Evolutionary conservation across 2,113 vertebrate species (phyloP), one percentile per base, ranked within the genome.

Genomic region (Oryzias curvinotus): DNA sequence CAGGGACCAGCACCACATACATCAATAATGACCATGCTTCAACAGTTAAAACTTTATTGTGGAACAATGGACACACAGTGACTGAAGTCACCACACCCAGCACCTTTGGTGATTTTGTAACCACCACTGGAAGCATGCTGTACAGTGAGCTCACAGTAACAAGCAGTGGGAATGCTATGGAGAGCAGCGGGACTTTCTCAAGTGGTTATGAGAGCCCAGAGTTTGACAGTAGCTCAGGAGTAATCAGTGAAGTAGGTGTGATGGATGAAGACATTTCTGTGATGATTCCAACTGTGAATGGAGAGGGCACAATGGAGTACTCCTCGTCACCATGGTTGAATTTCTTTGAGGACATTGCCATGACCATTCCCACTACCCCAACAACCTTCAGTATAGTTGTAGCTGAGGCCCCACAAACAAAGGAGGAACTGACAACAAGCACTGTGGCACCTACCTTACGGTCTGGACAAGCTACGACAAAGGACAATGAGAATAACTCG

Each of bases 401-500:
- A 12, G 4, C 28, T 14, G 51, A 51, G 13, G 26, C 77, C 47
- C 26, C 18, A 4, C 17, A 16, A 3, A 52, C 0, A 85, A 83
- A 61, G 87, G 78, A 76, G 17, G 81, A 87, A 79, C 85, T 91
- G 17, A 48, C 75, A 58, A 83, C 90, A 45, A 52, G 84, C 70
- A 51, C 85, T 63, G 57, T 59, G 49, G 81, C 57, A 21, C 59
- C 65, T 17, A 71, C 21, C 0, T 16, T 52, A 16, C 80, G 79
- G 36, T 70, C 82, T 65, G 51, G 77, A 50, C 91, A 80, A 14
- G 71, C 62, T 42, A 89, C 87, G 0, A 90, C 92, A 61, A 92
- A 94, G 8, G 93, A 73, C 55, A 91, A 86, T 0, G 93, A 96
- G 25, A 92, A 89, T 75, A 99, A 98, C 6, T 91, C 91, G 0